Evolutionary conservation across 2,113 vertebrate species (phyloP), one percentile per base, ranked within the genome.

Genomic region (Hucho hucho): DNA sequence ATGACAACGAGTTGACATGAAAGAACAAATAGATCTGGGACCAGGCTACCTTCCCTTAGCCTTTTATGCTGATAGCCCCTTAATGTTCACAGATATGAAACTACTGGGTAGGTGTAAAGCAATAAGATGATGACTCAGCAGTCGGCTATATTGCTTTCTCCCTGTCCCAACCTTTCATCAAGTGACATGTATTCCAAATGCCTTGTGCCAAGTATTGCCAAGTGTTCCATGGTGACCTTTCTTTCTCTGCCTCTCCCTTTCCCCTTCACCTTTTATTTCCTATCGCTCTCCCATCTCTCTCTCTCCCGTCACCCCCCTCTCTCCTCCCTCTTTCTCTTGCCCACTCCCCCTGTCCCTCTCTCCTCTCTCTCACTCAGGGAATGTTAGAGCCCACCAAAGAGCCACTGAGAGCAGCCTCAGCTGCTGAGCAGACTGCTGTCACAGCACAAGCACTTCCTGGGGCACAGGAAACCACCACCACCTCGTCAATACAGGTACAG

Each of bases 301-400:
- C 20, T 26, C 58, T 3, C 61, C 70, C 29, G 4, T 20, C n/a
- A n/a, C n/a, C n/a, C n/a, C 56, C 12, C 2, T 14, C 24, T 25
- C 78, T 20, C 26, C 14, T 5, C 22, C n/a, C n/a, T n/a, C n/a
- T n/a, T n/a, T n/a, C n/a, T n/a, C n/a, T n/a, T n/a, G n/a, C n/a
- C n/a, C n/a, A n/a, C n/a, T n/a, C n/a, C n/a, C n/a, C n/a, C n/a
- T n/a, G n/a, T n/a, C n/a, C n/a, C n/a, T n/a, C n/a, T n/a, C n/a
- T n/a, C n/a, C n/a, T n/a, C n/a, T n/a, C n/a, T 25, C 16, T 53
- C 29, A 74, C 7, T 63, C 87, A 98, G 97, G 95, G 95, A 87
- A 95, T 95, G 94, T 92, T 96, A 87, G 96, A 98, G 77, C 95
- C 96, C 80, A 98, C 95, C 87, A 98, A 98, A 95, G 96, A 98